Evolutionary conservation across 2,113 vertebrate species (phyloP).

Genomic region (Chitala chitala): DNA sequence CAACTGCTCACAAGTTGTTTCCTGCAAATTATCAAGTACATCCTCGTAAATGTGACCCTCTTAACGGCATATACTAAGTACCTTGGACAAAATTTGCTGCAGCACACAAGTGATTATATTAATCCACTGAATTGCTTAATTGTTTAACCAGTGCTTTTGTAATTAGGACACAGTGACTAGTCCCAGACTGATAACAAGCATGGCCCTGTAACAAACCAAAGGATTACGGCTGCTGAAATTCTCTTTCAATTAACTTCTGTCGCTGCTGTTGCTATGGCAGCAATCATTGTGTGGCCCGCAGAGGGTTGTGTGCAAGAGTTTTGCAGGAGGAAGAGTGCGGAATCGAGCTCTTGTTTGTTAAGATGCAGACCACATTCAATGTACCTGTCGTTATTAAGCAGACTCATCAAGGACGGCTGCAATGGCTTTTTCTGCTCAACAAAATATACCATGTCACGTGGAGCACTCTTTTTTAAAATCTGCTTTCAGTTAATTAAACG

Average conservation of each 20-base stretch:
- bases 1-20: not conserved
- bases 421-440: conserved; percentile 40
- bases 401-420: conserved; percentile 27
- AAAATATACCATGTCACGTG: not conserved
- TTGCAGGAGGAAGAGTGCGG: not conserved
- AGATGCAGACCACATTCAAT: not conserved
- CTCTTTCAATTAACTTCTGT: conserved; percentile 4
- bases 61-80: not conserved
- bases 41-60: not conserved
- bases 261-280: conserved; percentile 10
- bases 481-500: conserved; percentile 30
- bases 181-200: conserved; percentile 45
- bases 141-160: conserved; percentile 48
- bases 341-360: not conserved
- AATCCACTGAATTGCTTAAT: conserved; percentile 49
- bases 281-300: not conserved
- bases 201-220: conserved; percentile 44
- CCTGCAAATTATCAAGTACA: not conserved
- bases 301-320: not conserved
- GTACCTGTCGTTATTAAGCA: not conserved
- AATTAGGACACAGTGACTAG: conserved; percentile 50
- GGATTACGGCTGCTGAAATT: not conserved
- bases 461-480: not conserved
- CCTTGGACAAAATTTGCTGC: conserved; percentile 31
- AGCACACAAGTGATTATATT: conserved; percentile 29